These are phyloP conservation scores for Epizoanthus fatuus DNA, from an alignment of 92 coral and sea anemone genomes.

Conservation along the genomic window DNA sequence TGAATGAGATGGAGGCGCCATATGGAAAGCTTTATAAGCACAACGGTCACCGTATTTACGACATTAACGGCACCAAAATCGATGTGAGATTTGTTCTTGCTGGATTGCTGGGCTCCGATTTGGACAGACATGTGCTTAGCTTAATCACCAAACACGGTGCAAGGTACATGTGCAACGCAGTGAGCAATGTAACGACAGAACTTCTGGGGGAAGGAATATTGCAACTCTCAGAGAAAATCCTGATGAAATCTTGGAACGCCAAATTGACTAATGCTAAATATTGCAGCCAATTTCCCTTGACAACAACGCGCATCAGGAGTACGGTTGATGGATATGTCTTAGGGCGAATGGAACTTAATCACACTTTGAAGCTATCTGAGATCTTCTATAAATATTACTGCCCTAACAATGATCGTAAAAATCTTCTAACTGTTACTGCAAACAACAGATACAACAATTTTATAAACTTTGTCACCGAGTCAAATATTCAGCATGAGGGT, in stretches of 20 bases:
- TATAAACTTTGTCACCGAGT: conserved; percentile 5
- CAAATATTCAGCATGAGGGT: background rate
- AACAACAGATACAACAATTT: conserved; percentile 34
- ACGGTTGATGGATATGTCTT: conserved; percentile 64
- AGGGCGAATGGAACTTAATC: conserved; percentile 22
- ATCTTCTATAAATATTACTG: conserved; percentile 59
- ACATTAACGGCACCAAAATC: conserved; percentile 30
- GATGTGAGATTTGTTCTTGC: conserved; percentile 65
- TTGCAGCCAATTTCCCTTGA: conserved; percentile 30
- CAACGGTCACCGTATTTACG: conserved; percentile 12
- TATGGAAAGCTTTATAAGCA: background rate
- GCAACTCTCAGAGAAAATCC: conserved; percentile 14
- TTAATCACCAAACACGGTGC: too few species aligned
- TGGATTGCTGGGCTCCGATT: conserved; percentile 46
- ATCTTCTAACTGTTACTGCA: background rate
- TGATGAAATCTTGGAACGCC: conserved; percentile 46
- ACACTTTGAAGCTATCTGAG: conserved; percentile 48
- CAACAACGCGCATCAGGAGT: conserved; percentile 42
- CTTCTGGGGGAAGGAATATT: conserved; percentile 32
- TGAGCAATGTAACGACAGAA: background rate
- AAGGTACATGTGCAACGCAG: background rate
- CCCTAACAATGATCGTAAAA: conserved; percentile 4
- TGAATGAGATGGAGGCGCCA: background rate
- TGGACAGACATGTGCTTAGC: background rate
- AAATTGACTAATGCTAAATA: background rate